phyloP scores from a whole-genome alignment of 2,888 invertebrate genomes.

The Lapara coniferarum region DNA sequence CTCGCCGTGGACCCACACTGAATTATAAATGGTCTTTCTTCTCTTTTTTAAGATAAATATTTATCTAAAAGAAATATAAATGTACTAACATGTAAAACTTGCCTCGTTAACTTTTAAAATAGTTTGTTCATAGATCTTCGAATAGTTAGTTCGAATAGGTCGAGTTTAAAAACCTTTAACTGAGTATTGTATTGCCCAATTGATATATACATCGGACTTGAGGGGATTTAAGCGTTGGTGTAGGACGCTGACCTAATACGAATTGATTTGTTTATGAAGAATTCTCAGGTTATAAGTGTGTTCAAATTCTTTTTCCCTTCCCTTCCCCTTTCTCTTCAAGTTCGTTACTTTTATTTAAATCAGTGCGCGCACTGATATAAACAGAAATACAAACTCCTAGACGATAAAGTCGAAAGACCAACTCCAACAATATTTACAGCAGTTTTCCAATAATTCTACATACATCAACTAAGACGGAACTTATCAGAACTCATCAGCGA shows the following conservation, averaged over 20 bases:
- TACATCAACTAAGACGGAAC: slow-evolving; percentile 6
- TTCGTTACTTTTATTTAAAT: no score
- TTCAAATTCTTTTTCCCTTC: no score
- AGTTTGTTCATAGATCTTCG: neutral
- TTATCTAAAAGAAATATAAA: slow-evolving; percentile 15
- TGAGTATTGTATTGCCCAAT: no score
- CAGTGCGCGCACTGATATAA: neutral
- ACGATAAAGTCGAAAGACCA: neutral
- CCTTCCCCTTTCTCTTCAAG: no score
- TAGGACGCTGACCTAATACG: no score
- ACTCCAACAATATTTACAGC: neutral
- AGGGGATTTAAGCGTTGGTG: no score
- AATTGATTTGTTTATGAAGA: no score
- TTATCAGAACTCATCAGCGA: slow-evolving; percentile 16
- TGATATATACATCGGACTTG: no score
- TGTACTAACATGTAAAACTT: neutral
- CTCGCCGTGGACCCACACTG: slow-evolving; percentile 31
- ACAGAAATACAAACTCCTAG: neutral
- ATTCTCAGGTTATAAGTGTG: no score
- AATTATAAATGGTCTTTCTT: slow-evolving; percentile 35
- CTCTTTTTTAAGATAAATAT: slow-evolving; percentile 1
- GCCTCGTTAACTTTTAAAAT: neutral
- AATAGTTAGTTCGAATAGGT: no score
- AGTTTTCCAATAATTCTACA: neutral
- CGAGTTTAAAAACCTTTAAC: no score